These are phyloP conservation scores for Centropristis striata DNA, from an alignment of 2,113 vertebrate genomes.

Conservation along the genomic window DNA sequence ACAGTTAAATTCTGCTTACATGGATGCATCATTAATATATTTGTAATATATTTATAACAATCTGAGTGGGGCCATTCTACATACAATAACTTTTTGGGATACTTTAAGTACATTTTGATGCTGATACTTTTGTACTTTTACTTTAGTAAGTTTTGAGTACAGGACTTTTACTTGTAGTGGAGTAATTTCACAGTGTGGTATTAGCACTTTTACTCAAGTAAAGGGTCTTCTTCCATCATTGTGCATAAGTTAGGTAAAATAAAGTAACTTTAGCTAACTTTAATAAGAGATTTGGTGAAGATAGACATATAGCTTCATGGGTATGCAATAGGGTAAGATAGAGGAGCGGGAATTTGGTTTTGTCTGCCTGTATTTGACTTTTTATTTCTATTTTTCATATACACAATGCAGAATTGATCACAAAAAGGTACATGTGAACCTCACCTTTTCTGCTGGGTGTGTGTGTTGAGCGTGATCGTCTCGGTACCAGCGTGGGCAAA, in stretches of 20 bases:
- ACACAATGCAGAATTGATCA: neutral
- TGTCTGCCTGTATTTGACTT: neutral
- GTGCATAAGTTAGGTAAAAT: neutral
- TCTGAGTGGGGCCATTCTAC: too few species aligned
- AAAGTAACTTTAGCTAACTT: neutral
- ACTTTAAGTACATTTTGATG: too few species aligned
- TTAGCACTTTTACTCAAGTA: too few species aligned
- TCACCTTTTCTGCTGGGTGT: constrained; percentile 56
- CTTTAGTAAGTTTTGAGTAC: too few species aligned
- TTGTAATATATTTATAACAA: too few species aligned
- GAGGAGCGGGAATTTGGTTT: neutral
- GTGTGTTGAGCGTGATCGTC: constrained; percentile 10
- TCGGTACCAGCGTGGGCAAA: constrained; percentile 6
- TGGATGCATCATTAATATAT: too few species aligned
- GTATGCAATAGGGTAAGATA: neutral
- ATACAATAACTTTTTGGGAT: too few species aligned
- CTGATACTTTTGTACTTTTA: too few species aligned
- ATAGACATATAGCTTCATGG: neutral
- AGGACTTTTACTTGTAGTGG: too few species aligned
- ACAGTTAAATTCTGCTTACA: too few species aligned
- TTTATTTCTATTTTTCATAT: neutral
- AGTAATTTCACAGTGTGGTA: too few species aligned
- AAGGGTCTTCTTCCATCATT: too few species aligned
- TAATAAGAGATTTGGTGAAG: neutral
- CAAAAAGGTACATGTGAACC: neutral